phyloP scores from a whole-genome alignment of 23 tunicate genomes.

The Trididemnum miniatum region DNA sequence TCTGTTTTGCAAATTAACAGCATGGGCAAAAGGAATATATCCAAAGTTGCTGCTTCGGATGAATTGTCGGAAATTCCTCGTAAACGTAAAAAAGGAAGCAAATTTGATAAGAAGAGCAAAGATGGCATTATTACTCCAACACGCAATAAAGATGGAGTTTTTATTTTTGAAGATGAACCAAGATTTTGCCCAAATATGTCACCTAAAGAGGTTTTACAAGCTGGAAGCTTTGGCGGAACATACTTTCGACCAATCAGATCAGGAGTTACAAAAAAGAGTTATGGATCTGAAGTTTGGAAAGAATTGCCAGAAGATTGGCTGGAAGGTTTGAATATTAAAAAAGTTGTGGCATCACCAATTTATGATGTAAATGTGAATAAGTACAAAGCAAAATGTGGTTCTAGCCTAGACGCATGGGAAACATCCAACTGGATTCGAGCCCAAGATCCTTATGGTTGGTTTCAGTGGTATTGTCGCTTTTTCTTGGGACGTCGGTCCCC shows the following conservation, averaged over 20 bases:
- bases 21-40: no score
- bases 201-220: constrained; percentile 56
- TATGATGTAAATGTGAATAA: constrained; percentile 38
- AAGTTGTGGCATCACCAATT: constrained; percentile 20
- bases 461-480: constrained; percentile 68
- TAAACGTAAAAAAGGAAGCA: no score
- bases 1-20: no score
- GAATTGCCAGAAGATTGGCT: constrained; percentile 62
- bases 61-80: no score
- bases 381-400: constrained; percentile 62
- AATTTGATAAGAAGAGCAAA: no score
- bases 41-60: no score
- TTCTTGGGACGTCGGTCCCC: constrained; percentile 41
- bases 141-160: constrained; percentile 29
- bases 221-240: constrained; percentile 73
- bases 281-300: constrained; percentile 54
- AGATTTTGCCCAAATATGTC: constrained; percentile 51
- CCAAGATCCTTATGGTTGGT: constrained; percentile 71
- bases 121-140: no score
- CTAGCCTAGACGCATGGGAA: constrained; percentile 50
- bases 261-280: constrained; percentile 36
- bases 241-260: constrained; percentile 54
- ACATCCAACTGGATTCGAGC: constrained; percentile 45
- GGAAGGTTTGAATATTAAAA: constrained; percentile 35
- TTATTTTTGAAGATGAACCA: constrained; percentile 38